Percentiles rank a stretch among this genome's conserved stretches.
These are phyloP conservation scores for Pristis pectinata DNA, from an alignment of 2,797 vertebrate genomes.

Conservation along the genomic window DNA sequence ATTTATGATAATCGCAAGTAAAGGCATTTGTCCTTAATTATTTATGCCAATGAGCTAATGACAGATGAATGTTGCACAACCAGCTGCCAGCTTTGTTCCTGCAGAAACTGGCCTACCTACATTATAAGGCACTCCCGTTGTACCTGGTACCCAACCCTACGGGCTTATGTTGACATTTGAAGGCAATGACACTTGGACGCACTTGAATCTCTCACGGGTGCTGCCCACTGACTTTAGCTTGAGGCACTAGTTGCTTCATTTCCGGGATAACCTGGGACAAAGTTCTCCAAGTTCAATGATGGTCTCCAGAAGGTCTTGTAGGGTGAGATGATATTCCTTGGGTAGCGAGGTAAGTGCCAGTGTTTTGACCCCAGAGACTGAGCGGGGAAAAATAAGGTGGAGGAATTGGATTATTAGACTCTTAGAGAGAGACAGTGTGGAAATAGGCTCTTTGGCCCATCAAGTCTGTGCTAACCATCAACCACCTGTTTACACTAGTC, in stretches of 20 bases:
- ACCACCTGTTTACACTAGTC: too few species aligned
- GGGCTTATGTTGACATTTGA: not conserved
- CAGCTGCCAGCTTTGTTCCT: not conserved
- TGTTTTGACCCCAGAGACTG: not conserved
- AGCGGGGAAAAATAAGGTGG: not conserved
- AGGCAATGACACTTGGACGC: too few species aligned
- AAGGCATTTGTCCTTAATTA: not conserved
- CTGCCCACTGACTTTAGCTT: not conserved
- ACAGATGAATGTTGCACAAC: not conserved
- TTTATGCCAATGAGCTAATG: not conserved
- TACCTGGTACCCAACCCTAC: not conserved
- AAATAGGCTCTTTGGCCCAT: too few species aligned
- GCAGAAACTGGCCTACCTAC: not conserved
- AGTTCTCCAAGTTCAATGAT: not conserved
- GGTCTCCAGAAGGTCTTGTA: not conserved
- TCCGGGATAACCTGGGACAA: too few species aligned
- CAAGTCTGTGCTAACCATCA: too few species aligned
- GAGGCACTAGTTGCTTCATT: not conserved
- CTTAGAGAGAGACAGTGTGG: too few species aligned
- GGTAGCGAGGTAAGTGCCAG: not conserved
- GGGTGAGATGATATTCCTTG: not conserved
- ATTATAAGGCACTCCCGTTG: not conserved
- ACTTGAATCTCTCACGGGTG: not conserved
- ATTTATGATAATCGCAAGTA: not conserved
- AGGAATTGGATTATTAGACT: too few species aligned